phyloP scores from a whole-genome alignment of 2,888 invertebrate species.

The Agonum fuliginosum region DNA sequence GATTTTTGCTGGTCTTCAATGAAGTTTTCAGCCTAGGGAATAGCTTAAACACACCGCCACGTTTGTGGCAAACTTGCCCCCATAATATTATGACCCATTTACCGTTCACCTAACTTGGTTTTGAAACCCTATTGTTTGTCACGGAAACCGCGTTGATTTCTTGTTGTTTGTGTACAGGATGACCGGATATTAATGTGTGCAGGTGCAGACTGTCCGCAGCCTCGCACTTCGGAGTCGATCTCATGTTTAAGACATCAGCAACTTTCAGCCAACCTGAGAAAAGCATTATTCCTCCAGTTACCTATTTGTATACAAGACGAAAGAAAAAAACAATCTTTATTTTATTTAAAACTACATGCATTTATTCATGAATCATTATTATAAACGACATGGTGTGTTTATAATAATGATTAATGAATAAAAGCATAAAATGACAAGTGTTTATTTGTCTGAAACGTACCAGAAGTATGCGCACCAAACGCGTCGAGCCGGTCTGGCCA shows the following conservation, averaged over 20 bases:
- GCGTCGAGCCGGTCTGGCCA: constrained; percentile 35
- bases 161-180: constrained; percentile 39
- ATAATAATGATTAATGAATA: constrained; percentile 11
- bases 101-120: constrained; percentile 21
- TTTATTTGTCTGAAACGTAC: constrained; percentile 25
- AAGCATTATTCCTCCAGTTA: constrained; percentile 49
- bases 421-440: constrained; percentile 10
- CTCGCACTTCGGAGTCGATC: not conserved
- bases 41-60: constrained; percentile 36
- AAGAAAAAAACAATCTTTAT: constrained; percentile 1
- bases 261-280: constrained; percentile 47
- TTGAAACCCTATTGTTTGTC: not conserved
- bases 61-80: constrained; percentile 10
- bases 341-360: not conserved
- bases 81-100: constrained; percentile 14
- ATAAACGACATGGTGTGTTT: not conserved
- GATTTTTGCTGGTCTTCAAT: constrained; percentile 1
- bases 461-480: constrained; percentile 29
- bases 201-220: constrained; percentile 21
- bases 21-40: constrained; percentile 32
- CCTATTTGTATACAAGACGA: constrained; percentile 19
- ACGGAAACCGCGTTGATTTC: constrained; percentile 29
- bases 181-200: constrained; percentile 28
- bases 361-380: constrained; percentile 3
- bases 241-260: constrained; percentile 24